Percentiles rank a stretch among this genome's conserved stretches.
phyloP scores from a whole-genome alignment of 92 coral and sea anemone species.

The Porites rus region DNA sequence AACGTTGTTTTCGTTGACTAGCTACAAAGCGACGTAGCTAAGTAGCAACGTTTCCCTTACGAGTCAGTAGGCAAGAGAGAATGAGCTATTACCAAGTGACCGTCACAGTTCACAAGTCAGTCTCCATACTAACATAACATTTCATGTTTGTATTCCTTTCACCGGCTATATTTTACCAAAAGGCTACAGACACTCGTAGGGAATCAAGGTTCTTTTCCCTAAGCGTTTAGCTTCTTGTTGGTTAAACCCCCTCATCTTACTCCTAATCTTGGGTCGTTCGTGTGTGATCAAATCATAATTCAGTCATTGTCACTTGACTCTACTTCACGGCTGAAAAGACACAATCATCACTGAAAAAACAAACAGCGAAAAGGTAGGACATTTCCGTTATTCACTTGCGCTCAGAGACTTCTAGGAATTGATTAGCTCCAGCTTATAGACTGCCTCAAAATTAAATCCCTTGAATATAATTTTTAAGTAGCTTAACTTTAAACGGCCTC shows the following conservation, averaged over 20 bases:
- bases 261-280: neutral
- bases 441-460: too few species aligned
- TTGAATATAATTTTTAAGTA: too few species aligned
- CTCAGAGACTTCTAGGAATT: too few species aligned
- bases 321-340: too few species aligned
- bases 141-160: neutral
- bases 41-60: neutral
- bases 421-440: too few species aligned
- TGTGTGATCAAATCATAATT: neutral
- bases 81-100: neutral
- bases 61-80: neutral
- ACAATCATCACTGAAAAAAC: too few species aligned
- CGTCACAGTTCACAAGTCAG: neutral
- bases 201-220: neutral
- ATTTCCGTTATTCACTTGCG: too few species aligned
- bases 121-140: constrained; percentile 15
- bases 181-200: neutral
- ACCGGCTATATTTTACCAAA: neutral
- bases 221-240: constrained; percentile 24
- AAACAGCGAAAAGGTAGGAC: too few species aligned
- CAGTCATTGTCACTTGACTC: neutral
- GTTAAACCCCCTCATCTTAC: neutral
- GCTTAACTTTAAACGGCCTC: too few species aligned
- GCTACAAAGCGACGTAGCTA: neutral
- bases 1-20: neutral